These are phyloP conservation scores for Perdita meconis DNA, from an alignment of 2,888 invertebrate species.

Conservation along the genomic window DNA sequence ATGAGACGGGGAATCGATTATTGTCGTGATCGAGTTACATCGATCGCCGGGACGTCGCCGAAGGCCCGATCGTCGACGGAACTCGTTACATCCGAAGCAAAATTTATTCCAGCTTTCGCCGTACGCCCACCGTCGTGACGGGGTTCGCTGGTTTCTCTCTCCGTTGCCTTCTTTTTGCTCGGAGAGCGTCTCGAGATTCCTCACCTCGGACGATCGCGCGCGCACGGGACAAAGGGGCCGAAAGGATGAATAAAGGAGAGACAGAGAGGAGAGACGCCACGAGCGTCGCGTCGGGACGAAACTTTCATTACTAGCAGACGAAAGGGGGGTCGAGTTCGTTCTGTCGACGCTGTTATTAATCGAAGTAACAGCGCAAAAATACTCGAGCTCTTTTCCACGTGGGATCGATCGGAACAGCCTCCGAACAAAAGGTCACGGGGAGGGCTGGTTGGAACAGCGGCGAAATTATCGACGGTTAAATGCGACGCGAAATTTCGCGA, in stretches of 20 bases:
- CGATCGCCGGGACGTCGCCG: slow-evolving; percentile 2
- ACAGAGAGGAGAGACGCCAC: slow-evolving; percentile 2
- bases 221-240: slow-evolving; percentile 39
- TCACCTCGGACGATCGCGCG: slow-evolving; percentile 53
- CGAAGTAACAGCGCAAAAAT: slow-evolving; percentile 38
- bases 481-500: slow-evolving; percentile 31
- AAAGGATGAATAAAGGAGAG: slow-evolving; percentile 17
- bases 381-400: slow-evolving; percentile 26
- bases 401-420: slow-evolving; percentile 21
- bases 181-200: slow-evolving; percentile 54
- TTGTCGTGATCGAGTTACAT: slow-evolving; percentile 48
- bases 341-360: slow-evolving; percentile 46
- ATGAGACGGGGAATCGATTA: slow-evolving; percentile 11
- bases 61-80: slow-evolving; percentile 2
- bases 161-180: slow-evolving; percentile 40
- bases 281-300: slow-evolving; percentile 28
- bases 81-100: slow-evolving; percentile 37
- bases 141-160: slow-evolving; percentile 6
- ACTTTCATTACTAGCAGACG: slow-evolving; percentile 52
- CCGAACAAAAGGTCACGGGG: slow-evolving; percentile 18
- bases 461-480: slow-evolving; percentile 38
- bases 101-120: slow-evolving; percentile 54
- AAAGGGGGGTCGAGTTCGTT: slow-evolving; percentile 7
- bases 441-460: neutral
- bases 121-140: slow-evolving; percentile 28